These are phyloP conservation scores for Microctenopoma stevenorrisi DNA, from an alignment of 2,797 vertebrate genomes.

Conservation along the genomic window DNA sequence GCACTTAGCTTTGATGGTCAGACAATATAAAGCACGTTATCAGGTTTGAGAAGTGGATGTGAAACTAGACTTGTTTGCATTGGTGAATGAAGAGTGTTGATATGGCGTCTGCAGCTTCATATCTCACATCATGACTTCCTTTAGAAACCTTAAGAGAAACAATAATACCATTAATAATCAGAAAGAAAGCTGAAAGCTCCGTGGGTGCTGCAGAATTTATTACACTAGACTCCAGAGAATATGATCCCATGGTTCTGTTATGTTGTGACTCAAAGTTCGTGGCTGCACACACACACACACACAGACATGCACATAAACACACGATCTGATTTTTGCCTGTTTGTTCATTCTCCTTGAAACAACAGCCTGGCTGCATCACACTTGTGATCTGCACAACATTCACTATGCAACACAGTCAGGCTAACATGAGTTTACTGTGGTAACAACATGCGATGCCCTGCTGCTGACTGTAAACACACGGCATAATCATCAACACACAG, in stretches of 20 bases:
- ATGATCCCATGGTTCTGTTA: conserved; percentile 59
- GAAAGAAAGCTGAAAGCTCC: conserved; percentile 32
- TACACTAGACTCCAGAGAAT: conserved; percentile 34
- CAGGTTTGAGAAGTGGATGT: conserved; percentile 32
- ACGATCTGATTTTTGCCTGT: conserved; percentile 12
- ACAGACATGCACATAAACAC: conserved; percentile 9
- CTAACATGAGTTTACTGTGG: conserved; percentile 1
- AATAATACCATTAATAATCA: conserved; percentile 59
- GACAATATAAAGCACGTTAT: conserved; percentile 36
- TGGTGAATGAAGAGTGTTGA: conserved; percentile 43
- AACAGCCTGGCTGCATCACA: conserved; percentile 33
- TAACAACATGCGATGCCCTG: background rate
- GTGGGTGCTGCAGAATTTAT: conserved; percentile 38
- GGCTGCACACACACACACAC: background rate
- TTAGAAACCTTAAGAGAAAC: conserved; percentile 26
- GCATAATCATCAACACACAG: background rate
- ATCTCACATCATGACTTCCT: conserved; percentile 58
- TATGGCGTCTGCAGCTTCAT: conserved; percentile 34
- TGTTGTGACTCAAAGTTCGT: conserved; percentile 47
- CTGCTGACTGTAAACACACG: conserved; percentile 25
- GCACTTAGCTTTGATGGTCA: conserved; percentile 15
- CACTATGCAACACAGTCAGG: background rate
- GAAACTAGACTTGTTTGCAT: conserved; percentile 35
- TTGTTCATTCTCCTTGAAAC: conserved; percentile 5
- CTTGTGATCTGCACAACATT: conserved; percentile 20